Evolutionary conservation across 2,888 invertebrate genomes (phyloP).

Genomic region (Napeogenes sylphis): DNA sequence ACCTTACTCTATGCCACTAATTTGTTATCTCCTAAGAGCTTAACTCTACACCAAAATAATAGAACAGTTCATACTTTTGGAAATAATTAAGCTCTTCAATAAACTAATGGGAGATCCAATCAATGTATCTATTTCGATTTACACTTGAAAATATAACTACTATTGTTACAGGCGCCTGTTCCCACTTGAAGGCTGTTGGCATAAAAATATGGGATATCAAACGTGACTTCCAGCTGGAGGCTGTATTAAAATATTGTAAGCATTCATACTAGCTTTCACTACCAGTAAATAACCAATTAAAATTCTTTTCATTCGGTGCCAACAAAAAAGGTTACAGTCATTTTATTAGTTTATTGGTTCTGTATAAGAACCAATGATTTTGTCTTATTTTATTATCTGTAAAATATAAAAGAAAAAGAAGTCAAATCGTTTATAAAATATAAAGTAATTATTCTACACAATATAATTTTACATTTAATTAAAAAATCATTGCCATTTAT

Average conservation of each 20-base stretch:
- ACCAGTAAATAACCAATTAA: conserved; percentile 58
- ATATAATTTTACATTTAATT: too few species aligned
- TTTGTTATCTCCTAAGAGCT: conserved; percentile 7
- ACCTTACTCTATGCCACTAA: conserved; percentile 14
- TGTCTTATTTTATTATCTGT: too few species aligned
- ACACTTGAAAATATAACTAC: neutral
- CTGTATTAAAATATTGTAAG: conserved; percentile 16
- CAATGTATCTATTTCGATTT: conserved; percentile 1
- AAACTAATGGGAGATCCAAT: too few species aligned
- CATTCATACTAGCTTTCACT: conserved; percentile 7
- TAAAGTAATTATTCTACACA: too few species aligned
- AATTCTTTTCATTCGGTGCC: conserved; percentile 46
- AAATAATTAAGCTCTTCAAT: too few species aligned
- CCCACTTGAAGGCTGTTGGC: conserved; percentile 3
- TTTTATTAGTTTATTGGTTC: conserved; percentile 33
- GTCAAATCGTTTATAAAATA: too few species aligned
- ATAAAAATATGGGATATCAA: conserved; percentile 3
- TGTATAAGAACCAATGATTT: conserved; percentile 23
- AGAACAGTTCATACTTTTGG: too few species aligned
- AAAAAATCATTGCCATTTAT: too few species aligned
- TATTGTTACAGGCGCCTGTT: conserved; percentile 2
- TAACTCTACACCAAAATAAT: neutral
- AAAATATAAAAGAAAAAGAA: too few species aligned
- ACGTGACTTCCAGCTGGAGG: neutral
- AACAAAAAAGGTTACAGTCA: conserved; percentile 36